Base-by-base conservation (phyloP, 2,113 vertebrate species). In the Dicrurus megarhynchus region DNA sequence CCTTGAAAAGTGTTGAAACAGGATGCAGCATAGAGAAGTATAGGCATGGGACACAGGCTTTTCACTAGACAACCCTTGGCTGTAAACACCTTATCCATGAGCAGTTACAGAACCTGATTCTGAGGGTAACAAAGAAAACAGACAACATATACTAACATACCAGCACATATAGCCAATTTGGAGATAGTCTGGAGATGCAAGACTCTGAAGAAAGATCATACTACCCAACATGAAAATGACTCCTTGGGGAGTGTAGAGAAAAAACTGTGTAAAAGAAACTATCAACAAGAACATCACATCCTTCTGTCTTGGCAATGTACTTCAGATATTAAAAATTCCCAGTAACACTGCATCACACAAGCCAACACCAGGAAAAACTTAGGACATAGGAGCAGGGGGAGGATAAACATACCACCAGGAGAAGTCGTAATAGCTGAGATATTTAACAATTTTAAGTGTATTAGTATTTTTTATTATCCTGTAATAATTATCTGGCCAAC, bases 21-120 rank as follows among this genome's bases (percentile, higher is more conserved):
- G 11, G 24, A 37, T 67, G 24, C 13, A 65, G 7, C 19, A 57
- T 39, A 44, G 46, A 64, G 33, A 5, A 63, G 3, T 21, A 39
- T 3, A n/a, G 30, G 17, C 13, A 57, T 10, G 7, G 11, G 13
- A 59, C 0, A 1, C 0, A 46, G 22, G 10, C 4, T 79, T 75
- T 63, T 64, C 53, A 50, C 17, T 49, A 56, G 17, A 46, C 3
- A 20, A 1, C 3, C 9, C 3, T 55, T 32, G n/a, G 6, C 32
- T 74, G 11, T 41, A 74, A 84, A 52, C 2, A 73, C 11, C 41
- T 73, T 53, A 39, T 5, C 6, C 1, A 2, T 12, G 6, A 44
- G 9, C 16, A 28, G 13, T 33, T 65, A 60, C 70, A 74, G 47
- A 87, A 82, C 55, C 10, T 46, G 15, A 42, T 52, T 61, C 23